These are phyloP conservation scores for Calypte anna DNA, from an alignment of 2,113 vertebrate species.

Conservation along the genomic window DNA sequence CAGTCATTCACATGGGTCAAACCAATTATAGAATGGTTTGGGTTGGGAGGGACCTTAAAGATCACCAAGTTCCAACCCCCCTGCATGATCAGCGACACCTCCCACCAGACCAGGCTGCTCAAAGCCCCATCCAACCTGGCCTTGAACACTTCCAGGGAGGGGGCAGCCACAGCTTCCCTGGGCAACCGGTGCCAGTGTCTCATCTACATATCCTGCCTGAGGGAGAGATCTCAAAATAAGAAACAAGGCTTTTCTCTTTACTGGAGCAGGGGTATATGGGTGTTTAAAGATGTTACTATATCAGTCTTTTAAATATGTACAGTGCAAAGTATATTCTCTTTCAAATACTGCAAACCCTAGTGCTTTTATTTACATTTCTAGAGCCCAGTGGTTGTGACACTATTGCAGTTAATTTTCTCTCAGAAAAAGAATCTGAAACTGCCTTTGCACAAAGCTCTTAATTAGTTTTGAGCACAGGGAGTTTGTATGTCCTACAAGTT, in stretches of 20 bases:
- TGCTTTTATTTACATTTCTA: rapidly evolving
- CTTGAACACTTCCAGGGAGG: too few species aligned
- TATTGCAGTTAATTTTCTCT: background rate
- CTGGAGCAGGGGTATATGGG: background rate
- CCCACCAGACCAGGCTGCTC: too few species aligned
- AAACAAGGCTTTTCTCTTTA: too few species aligned
- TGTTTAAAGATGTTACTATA: background rate
- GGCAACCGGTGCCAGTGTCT: background rate
- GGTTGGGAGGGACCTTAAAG: too few species aligned
- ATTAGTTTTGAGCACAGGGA: background rate
- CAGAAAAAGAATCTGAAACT: background rate
- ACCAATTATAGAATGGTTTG: too few species aligned
- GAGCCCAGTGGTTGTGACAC: rapidly evolving
- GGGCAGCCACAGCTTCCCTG: too few species aligned
- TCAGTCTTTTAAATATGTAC: background rate
- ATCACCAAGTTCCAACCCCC: too few species aligned
- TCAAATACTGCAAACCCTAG: background rate
- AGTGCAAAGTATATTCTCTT: background rate
- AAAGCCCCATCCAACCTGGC: too few species aligned
- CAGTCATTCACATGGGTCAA: too few species aligned
- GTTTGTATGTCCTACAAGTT: rapidly evolving
- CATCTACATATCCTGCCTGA: too few species aligned
- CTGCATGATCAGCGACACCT: too few species aligned
- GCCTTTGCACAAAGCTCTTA: rapidly evolving
- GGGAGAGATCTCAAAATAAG: background rate